Conservation (phyloP, 2,797 vertebrate species). For the Clarias fuscus region DNA sequence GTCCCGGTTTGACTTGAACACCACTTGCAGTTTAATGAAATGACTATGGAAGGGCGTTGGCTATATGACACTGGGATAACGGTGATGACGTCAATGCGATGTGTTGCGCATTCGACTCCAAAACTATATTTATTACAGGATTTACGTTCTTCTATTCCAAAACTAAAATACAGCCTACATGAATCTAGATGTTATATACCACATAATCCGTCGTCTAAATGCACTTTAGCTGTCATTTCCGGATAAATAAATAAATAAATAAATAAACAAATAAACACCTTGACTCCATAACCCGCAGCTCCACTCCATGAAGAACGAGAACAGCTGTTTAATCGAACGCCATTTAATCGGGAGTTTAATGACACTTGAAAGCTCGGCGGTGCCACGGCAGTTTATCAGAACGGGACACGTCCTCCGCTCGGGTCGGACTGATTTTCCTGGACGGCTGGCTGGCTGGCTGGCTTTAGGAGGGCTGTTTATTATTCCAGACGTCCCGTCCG, state of each 20-base stretch:
- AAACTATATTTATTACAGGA: no score
- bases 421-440: neutral
- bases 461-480: conserved; percentile 30
- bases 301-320: neutral
- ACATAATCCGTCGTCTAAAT: neutral
- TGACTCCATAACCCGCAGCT: neutral
- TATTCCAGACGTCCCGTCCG: conserved; percentile 22
- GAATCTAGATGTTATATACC: neutral
- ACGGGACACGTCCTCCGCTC: neutral
- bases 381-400: conserved; percentile 26
- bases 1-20: no score
- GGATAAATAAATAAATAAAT: no score
- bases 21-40: no score
- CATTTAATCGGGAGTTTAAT: conserved; percentile 33
- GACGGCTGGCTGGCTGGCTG: neutral
- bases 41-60: no score
- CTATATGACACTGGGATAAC: no score
- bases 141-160: neutral
- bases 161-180: neutral
- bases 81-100: no score
- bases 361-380: conserved; percentile 22
- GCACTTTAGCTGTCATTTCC: neutral
- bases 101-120: no score
- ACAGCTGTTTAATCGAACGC: conserved; percentile 27
- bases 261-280: neutral